Evolutionary conservation across 2,888 invertebrate genomes (phyloP).

Genomic region (Mesorhabditis spiculigera): DNA sequence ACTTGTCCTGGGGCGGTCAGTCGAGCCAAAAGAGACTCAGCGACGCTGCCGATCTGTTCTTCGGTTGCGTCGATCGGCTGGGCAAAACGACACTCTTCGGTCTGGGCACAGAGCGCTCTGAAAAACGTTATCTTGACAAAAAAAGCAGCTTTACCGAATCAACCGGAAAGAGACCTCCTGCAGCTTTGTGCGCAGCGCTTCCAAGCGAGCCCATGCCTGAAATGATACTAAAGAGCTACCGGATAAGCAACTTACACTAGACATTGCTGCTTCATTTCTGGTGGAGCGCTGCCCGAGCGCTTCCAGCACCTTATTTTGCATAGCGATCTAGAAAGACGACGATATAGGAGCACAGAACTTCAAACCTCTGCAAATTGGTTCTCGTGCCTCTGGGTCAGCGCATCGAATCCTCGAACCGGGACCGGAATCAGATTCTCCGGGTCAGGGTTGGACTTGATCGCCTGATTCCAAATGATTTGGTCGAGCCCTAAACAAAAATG

Average conservation of each 20-base stretch:
- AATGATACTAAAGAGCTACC: background rate
- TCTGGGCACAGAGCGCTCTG: conserved; percentile 1
- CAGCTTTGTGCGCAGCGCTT: background rate
- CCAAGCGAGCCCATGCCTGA: conserved; percentile 1
- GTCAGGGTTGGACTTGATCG: background rate
- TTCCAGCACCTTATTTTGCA: background rate
- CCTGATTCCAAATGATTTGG: background rate
- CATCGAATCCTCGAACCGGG: background rate
- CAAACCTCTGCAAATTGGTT: background rate
- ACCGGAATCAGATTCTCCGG: background rate
- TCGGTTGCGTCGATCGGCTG: background rate
- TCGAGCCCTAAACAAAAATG: background rate
- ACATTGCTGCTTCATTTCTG: background rate
- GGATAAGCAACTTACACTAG: background rate
- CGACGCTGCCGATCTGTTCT: background rate
- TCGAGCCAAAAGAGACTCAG: background rate
- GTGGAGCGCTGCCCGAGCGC: background rate
- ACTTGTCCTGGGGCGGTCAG: background rate
- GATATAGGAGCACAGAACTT: background rate
- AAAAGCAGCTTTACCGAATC: background rate
- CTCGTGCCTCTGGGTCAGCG: background rate
- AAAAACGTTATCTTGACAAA: conserved; percentile 3
- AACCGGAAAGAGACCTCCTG: conserved; percentile 2
- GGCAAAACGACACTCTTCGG: background rate
- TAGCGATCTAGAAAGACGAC: background rate